A percentile compares a stretch with the other conserved stretches of the same genome.
These are phyloP conservation scores for Rhabdophis nuchalis DNA, from an alignment of 2,797 vertebrate genomes.

Conservation along the genomic window DNA sequence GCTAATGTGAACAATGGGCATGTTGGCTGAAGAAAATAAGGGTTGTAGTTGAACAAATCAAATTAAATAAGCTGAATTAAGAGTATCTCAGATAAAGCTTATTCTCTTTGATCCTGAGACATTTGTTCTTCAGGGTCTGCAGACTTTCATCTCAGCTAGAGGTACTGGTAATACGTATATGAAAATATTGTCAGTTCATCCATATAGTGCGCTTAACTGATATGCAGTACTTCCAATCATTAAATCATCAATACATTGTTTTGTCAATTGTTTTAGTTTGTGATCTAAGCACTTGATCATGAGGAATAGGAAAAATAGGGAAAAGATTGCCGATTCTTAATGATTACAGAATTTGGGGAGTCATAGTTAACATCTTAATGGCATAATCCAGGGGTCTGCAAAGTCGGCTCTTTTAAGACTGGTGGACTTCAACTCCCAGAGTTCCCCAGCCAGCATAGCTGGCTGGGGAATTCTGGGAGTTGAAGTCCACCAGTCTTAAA, in stretches of 20 bases:
- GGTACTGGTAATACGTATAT: neutral
- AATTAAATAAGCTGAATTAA: neutral
- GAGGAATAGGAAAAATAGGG: neutral
- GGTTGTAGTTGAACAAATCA: neutral
- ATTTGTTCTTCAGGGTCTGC: neutral
- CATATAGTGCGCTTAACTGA: neutral
- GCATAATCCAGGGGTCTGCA: neutral
- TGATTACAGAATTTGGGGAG: neutral
- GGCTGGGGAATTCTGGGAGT: too few species aligned
- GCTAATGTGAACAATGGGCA: neutral
- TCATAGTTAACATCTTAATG: neutral
- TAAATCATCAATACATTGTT: neutral
- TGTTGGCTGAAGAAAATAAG: neutral
- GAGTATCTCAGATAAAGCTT: neutral
- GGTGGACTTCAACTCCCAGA: too few species aligned
- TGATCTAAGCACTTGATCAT: neutral
- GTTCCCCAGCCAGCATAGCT: too few species aligned
- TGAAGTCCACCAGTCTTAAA: too few species aligned
- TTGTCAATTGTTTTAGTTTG: neutral
- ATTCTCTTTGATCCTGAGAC: neutral
- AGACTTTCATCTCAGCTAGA: neutral
- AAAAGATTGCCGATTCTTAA: neutral
- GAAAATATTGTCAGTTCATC: neutral
- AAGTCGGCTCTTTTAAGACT: too few species aligned
- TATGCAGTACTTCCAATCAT: neutral